A percentile compares a stretch with the other conserved stretches of the same genome.
phyloP scores from a whole-genome alignment of 23 tunicate genomes.

The Styela plicata region DNA sequence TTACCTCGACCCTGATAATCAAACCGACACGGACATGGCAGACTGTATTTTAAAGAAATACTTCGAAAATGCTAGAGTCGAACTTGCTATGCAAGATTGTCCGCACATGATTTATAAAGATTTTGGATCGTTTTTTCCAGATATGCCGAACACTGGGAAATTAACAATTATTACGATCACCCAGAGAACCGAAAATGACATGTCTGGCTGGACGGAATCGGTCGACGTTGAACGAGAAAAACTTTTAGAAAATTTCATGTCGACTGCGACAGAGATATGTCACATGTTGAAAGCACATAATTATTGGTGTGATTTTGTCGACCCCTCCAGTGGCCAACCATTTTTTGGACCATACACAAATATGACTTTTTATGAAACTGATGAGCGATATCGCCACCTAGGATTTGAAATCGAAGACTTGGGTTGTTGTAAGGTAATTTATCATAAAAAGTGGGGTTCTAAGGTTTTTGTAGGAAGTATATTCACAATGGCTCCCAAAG shows the following conservation, averaged over 20 bases:
- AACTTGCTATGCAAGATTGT: constrained; percentile 73
- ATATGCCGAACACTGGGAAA: constrained; percentile 44
- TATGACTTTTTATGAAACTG: constrained; percentile 65
- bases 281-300: constrained; percentile 67
- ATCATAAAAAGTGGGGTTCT: constrained; percentile 78
- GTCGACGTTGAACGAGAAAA: constrained; percentile 69
- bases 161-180: constrained; percentile 71
- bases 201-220: constrained; percentile 58
- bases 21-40: constrained; percentile 26
- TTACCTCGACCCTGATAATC: constrained; percentile 14
- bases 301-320: constrained; percentile 87
- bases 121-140: constrained; percentile 55
- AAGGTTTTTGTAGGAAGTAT: constrained; percentile 71
- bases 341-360: constrained; percentile 81
- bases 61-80: constrained; percentile 72
- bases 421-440: constrained; percentile 91
- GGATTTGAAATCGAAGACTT: constrained; percentile 87
- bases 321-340: constrained; percentile 81
- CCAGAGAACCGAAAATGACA: constrained; percentile 61
- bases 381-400: constrained; percentile 66
- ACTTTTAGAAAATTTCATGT: constrained; percentile 58
- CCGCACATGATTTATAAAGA: constrained; percentile 58
- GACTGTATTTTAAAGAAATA: constrained; percentile 50
- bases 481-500: constrained; percentile 64
- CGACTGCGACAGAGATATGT: constrained; percentile 85